Base-by-base conservation (phyloP, 1,140 invertebrate genomes). In the Tetranychus cinnabarinus region DNA sequence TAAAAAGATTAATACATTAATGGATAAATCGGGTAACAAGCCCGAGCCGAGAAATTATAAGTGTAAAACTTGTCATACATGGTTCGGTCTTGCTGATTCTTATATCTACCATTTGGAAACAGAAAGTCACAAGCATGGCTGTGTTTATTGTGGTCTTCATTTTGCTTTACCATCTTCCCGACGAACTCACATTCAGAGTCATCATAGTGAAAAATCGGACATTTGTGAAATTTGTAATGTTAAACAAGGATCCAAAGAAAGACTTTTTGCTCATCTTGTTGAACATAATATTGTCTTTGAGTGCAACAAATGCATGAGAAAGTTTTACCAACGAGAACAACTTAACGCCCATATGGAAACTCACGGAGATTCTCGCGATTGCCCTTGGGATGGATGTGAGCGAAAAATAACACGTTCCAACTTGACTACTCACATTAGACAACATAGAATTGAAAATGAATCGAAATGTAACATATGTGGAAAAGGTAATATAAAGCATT, bases 21-120 rank as follows among this genome's bases (percentile, higher is more conserved):
- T 66, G 58, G 67, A 67, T 56, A 59, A 66, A 37, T 60, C 65
- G 61, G 67, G 67, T 61, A 67, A 67, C 50, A 62, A 67, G n/a
- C 64, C 67, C 31, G 68, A 69, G 60, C 67, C 68, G 39, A 59
- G 68, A 33, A 69, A 69, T 61, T 66, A 67, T 56, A 67, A 68
- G 37, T 69, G 68, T 54, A 68, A 68, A 60, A 68, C 68, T 13
- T 69, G 68, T 63, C 68, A 69, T 34, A 68, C 63, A 48, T 69
- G 68, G 65, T 68, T 67, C 62, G 68, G 68, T 45, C 63, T 69
- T 39, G 64, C 65, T 57, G 67, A 68, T 33, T 69, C 68, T 34
- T 69, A 66, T 62, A 63, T 68, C 7, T 65, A 67, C 36, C 68
- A 69, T 52, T 64, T 69, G 64, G 68, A 69, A 61, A 68, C 66